These are phyloP conservation scores for Nebria brevicollis DNA, from an alignment of 2,888 invertebrate species.

Conservation along the genomic window DNA sequence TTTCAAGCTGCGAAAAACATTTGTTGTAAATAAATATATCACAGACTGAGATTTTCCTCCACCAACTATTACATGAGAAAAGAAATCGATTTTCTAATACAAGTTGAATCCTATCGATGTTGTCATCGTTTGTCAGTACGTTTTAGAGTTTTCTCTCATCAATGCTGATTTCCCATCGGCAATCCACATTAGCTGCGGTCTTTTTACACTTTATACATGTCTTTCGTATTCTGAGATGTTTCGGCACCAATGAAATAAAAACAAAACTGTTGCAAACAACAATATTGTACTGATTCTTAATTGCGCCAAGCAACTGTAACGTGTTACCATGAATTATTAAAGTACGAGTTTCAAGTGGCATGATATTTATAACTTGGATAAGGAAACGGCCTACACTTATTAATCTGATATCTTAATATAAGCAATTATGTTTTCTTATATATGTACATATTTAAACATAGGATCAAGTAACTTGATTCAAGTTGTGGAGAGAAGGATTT, in stretches of 20 bases:
- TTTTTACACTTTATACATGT: background rate
- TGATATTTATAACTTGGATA: slow-evolving; percentile 32
- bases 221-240: too few relatives aligned
- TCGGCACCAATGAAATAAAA: background rate
- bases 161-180: background rate
- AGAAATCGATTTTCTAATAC: background rate
- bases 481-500: background rate
- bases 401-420: slow-evolving; percentile 33
- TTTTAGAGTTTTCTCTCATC: background rate
- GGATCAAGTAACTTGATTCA: background rate
- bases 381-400: slow-evolving; percentile 40
- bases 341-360: slow-evolving; percentile 26
- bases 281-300: slow-evolving; percentile 5
- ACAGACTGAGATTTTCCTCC: too few relatives aligned
- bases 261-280: background rate
- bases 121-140: background rate
- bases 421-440: slow-evolving; percentile 30
- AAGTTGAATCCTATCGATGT: background rate
- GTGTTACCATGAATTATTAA: slow-evolving; percentile 35
- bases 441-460: background rate
- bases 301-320: background rate
- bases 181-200: background rate
- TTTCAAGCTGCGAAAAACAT: too few relatives aligned
- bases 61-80: background rate
- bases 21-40: too few relatives aligned